Base-by-base conservation (phyloP, 2,888 invertebrate genomes). In the Amblyteles armatorius region DNA sequence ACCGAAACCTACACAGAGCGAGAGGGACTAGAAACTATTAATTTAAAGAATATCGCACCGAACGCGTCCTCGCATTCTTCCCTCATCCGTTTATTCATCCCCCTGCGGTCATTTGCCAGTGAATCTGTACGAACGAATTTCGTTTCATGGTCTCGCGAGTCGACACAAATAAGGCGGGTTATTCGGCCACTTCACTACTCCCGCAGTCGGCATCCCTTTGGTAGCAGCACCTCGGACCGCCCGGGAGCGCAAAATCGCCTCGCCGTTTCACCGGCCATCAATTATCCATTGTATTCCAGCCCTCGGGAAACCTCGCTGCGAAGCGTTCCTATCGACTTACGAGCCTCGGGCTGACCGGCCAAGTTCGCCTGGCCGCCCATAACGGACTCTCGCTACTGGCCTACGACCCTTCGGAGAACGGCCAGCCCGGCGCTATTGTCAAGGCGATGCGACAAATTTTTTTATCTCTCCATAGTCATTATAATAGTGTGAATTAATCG, bases 271-370 rank as follows among this genome's bases (percentile, higher is more conserved):
- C 79, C 67, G 79, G 77, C 83, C 82, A 88, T 86, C 87, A 88
- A 87, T 89, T 90, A 82, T 86, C 87, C 85, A 89, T 89, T 87
- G 88, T 88, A 84, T 72, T 79, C 77, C 82, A 22, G 22, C 22
- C 29, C 55, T 60, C 68, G 57, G 50, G 71, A 83, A 80, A 80
- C 74, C 69, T 82, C 52, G n/a, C 65, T 81, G 67, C 57, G 72
- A 78, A 69, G 79, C 82, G 86, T 86, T 84, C 79, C 87, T 79
- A 80, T 87, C 85, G 72, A 79, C 78, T 79, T 72, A 63, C 71
- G 19, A 16, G 57, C 57, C 26, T 76, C 65, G 5, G 48, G 48
- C 13, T 63, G 63, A 13, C 33, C 22, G 26, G 76, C 19, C 69
- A 57, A 36, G 22, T 72, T 44, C 26, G 48, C 82, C 16, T 69